These are phyloP conservation scores for Camponotus floridanus DNA, from an alignment of 1,140 invertebrate genomes.

Conservation along the genomic window DNA sequence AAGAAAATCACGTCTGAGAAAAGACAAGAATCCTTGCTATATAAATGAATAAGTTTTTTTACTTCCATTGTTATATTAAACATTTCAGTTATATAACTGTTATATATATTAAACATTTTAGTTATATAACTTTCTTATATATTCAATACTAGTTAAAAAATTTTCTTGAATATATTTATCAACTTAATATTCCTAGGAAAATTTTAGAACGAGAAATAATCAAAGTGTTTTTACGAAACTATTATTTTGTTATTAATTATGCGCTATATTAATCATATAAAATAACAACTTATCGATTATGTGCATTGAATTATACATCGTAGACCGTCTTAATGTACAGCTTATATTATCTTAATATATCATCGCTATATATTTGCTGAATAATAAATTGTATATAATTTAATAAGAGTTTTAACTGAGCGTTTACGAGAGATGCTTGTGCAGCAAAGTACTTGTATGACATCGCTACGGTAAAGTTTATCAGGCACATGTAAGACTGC, in stretches of 20 bases:
- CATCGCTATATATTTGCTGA: not conserved
- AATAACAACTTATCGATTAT: not conserved
- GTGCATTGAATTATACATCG: too few species aligned
- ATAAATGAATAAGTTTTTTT: slow-evolving; percentile 9
- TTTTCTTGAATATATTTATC: not conserved
- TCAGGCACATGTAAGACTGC: not conserved
- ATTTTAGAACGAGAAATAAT: not conserved
- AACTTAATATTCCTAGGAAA: not conserved
- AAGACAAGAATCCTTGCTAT: not conserved
- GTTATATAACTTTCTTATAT: not conserved
- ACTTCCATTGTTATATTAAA: not conserved
- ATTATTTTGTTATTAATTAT: not conserved
- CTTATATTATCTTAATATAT: too few species aligned
- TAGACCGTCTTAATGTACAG: not conserved
- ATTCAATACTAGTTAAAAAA: not conserved
- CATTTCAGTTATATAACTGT: not conserved
- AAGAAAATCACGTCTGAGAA: not conserved
- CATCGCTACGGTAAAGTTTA: slow-evolving; percentile 2
- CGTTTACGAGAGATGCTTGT: slow-evolving; percentile 23
- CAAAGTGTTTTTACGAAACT: not conserved
- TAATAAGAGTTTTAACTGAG: slow-evolving; percentile 1
- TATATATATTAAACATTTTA: not conserved
- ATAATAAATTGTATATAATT: slow-evolving; percentile 30
- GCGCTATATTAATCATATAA: not conserved
- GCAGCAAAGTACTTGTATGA: slow-evolving; percentile 11